Percentiles rank a stretch among this genome's conserved stretches.
These are phyloP conservation scores for Aspidiotus destructor DNA, from an alignment of 2,888 invertebrate species.

Conservation along the genomic window DNA sequence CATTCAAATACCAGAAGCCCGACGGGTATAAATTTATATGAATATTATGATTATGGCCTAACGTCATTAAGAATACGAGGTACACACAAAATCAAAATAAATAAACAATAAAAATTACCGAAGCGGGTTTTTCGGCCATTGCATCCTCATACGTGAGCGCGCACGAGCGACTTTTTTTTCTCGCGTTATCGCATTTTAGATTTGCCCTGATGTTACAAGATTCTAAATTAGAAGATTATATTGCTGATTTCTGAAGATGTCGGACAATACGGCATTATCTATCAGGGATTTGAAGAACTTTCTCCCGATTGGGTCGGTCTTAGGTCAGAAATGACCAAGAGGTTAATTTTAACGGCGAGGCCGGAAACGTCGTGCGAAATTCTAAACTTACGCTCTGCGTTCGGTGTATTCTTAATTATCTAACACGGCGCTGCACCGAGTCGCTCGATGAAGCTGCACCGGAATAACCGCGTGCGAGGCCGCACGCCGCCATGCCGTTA, in stretches of 20 bases:
- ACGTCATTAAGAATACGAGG: no score
- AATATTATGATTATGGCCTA: no score
- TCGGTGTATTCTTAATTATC: slow-evolving; percentile 4
- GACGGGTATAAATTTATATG: no score
- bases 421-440: slow-evolving; percentile 9
- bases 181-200: no score
- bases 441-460: background rate
- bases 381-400: slow-evolving; percentile 12
- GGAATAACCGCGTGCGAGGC: background rate
- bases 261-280: slow-evolving; percentile 14
- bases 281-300: slow-evolving; percentile 17
- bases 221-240: no score
- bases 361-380: slow-evolving; percentile 21
- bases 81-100: no score
- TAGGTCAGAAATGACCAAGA: slow-evolving; percentile 25
- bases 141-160: no score
- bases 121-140: no score
- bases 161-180: no score
- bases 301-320: slow-evolving; percentile 13
- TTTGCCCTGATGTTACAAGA: no score
- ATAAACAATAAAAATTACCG: no score
- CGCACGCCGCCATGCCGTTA: background rate
- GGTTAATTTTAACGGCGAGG: slow-evolving; percentile 13
- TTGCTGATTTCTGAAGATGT: background rate
- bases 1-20: no score